Percentiles rank a stretch among this genome's conserved stretches.
phyloP scores from a whole-genome alignment of 2,797 vertebrate species.

The Chelonia mydas region DNA sequence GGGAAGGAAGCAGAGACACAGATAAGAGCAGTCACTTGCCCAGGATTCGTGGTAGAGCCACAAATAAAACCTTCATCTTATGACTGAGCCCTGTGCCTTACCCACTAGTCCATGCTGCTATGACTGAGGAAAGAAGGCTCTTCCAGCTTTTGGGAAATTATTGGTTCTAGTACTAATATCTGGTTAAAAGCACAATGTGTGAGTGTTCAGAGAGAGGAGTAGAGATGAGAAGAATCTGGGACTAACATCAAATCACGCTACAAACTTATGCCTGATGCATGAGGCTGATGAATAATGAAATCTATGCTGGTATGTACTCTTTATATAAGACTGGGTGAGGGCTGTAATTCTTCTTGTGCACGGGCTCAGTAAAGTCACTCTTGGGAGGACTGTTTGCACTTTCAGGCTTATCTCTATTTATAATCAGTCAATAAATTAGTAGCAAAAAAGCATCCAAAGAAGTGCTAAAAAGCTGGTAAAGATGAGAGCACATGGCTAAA shows the following conservation, averaged over 20 bases:
- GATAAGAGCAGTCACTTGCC: background rate
- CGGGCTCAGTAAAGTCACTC: background rate
- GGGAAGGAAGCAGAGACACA: background rate
- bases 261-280: rapidly evolving
- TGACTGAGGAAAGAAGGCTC: background rate
- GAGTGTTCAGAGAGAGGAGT: background rate
- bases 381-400: background rate
- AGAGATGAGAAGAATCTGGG: background rate
- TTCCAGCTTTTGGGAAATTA: background rate
- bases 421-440: background rate
- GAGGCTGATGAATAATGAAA: background rate
- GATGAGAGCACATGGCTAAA: background rate
- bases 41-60: rapidly evolving
- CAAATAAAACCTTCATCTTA: background rate
- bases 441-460: background rate
- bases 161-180: background rate
- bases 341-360: background rate
- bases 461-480: background rate
- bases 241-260: background rate
- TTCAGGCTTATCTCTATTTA: background rate
- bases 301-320: background rate
- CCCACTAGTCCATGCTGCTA: background rate
- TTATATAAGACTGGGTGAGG: background rate
- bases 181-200: background rate
- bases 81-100: background rate